These are phyloP conservation scores for Flexamia atlantica DNA, from an alignment of 2,888 invertebrate genomes.

Conservation along the genomic window DNA sequence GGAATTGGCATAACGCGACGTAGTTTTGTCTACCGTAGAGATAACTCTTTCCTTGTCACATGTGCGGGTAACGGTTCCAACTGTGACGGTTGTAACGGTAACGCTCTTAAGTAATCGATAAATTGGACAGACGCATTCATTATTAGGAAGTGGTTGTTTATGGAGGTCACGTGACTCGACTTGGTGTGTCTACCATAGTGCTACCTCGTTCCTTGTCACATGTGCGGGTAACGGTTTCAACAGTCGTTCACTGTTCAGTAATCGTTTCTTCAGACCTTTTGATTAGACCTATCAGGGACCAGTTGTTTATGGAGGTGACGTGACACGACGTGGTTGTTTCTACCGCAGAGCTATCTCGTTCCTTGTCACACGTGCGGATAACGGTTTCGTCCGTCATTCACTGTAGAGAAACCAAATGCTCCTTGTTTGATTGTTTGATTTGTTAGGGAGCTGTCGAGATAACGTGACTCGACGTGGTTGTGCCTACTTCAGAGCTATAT, in stretches of 20 bases:
- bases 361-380: not conserved
- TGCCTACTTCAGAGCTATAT: not conserved
- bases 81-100: not conserved
- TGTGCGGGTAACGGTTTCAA: no score
- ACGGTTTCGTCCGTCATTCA: no score
- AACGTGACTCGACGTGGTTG: slow-evolving; percentile 27
- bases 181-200: not conserved
- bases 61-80: not conserved
- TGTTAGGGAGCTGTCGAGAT: slow-evolving; percentile 4
- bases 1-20: no score
- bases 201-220: not conserved
- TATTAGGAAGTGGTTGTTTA: slow-evolving; percentile 27
- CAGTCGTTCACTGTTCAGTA: no score
- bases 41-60: no score
- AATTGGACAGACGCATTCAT: no score
- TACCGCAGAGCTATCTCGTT: not conserved
- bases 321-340: slow-evolving; percentile 2
- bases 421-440: not conserved
- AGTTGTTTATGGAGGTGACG: slow-evolving; percentile 34
- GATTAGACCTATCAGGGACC: not conserved
- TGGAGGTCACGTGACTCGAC: slow-evolving; percentile 26
- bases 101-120: no score
- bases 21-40: no score
- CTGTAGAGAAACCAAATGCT: no score
- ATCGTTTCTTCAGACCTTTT: no score